Evolutionary conservation across 2,888 invertebrate genomes (phyloP).

Genomic region (Chromoteleia sp.): DNA sequence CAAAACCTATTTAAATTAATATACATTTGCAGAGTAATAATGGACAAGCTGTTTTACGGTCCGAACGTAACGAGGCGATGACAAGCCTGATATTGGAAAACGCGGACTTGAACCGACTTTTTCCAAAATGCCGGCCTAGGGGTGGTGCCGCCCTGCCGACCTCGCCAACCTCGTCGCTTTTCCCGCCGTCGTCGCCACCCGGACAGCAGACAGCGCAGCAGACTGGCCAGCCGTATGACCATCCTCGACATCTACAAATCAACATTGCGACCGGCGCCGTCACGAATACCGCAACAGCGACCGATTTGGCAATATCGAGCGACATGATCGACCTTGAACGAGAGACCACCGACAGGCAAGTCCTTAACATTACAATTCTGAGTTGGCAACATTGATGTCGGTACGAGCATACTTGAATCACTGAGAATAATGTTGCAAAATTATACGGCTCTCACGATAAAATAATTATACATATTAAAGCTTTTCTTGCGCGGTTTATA

Average conservation of each 20-base stretch:
- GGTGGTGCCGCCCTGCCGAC: conserved; percentile 81
- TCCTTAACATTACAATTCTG: too few relatives aligned
- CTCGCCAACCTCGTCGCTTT: conserved; percentile 74
- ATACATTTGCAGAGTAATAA: conserved; percentile 73
- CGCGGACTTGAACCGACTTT: conserved; percentile 84
- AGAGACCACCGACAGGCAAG: conserved; percentile 83
- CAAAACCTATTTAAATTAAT: not conserved
- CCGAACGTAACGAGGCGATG: conserved; percentile 83
- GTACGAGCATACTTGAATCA: too few relatives aligned
- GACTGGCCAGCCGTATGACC: conserved; percentile 82
- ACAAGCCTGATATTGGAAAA: conserved; percentile 85
- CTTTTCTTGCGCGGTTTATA: too few relatives aligned
- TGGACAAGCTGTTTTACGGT: conserved; percentile 79
- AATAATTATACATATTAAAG: too few relatives aligned
- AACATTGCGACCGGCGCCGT: conserved; percentile 71
- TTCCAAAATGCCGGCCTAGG: conserved; percentile 85
- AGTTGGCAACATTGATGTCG: too few relatives aligned
- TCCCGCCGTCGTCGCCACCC: conserved; percentile 35
- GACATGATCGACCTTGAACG: conserved; percentile 84
- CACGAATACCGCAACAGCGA: conserved; percentile 74
- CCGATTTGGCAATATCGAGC: conserved; percentile 74
- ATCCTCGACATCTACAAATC: conserved; percentile 76
- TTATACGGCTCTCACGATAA: too few relatives aligned
- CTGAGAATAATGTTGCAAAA: not conserved
- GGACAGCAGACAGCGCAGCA: conserved; percentile 72